phyloP scores from a whole-genome alignment of 2,113 vertebrate genomes.

The Pseudolaguvia tuberculata region DNA sequence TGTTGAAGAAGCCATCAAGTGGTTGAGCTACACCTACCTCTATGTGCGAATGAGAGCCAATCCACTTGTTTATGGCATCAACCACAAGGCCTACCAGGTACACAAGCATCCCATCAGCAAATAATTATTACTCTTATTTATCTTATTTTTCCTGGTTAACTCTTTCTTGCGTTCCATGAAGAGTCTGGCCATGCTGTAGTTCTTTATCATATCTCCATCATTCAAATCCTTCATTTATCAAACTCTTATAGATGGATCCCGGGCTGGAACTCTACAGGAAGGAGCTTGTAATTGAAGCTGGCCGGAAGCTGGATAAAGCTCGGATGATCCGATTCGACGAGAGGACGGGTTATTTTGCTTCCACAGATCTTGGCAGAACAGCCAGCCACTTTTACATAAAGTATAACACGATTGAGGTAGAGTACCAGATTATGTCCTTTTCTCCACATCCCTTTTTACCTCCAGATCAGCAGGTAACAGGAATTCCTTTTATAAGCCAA shows the following conservation, averaged over 20 bases:
- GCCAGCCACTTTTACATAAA: slow-evolving; percentile 97
- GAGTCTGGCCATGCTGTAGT: not conserved
- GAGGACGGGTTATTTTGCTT: slow-evolving; percentile 91
- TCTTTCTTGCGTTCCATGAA: not conserved
- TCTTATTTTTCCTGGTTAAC: not conserved
- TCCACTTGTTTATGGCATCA: slow-evolving; percentile 94
- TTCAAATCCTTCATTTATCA: not conserved
- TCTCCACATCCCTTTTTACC: too few species aligned
- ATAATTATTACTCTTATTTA: not conserved
- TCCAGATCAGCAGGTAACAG: too few species aligned
- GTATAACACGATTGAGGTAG: slow-evolving; percentile 96
- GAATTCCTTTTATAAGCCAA: too few species aligned
- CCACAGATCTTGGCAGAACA: slow-evolving; percentile 92
- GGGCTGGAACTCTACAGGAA: slow-evolving; percentile 83
- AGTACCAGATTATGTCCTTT: not conserved
- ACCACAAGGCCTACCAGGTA: slow-evolving; percentile 93
- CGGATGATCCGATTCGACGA: slow-evolving; percentile 97
- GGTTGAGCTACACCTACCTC: slow-evolving; percentile 97
- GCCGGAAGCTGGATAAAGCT: slow-evolving; percentile 90
- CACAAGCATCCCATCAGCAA: too few species aligned
- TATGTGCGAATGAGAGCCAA: slow-evolving; percentile 98
- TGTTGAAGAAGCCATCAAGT: slow-evolving; percentile 96
- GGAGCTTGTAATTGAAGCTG: slow-evolving; percentile 84
- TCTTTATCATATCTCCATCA: not conserved
- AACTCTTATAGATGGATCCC: slow-evolving; percentile 81